These are phyloP conservation scores for Periophthalmus magnuspinnatus DNA, from an alignment of 2,797 vertebrate genomes.

Conservation along the genomic window DNA sequence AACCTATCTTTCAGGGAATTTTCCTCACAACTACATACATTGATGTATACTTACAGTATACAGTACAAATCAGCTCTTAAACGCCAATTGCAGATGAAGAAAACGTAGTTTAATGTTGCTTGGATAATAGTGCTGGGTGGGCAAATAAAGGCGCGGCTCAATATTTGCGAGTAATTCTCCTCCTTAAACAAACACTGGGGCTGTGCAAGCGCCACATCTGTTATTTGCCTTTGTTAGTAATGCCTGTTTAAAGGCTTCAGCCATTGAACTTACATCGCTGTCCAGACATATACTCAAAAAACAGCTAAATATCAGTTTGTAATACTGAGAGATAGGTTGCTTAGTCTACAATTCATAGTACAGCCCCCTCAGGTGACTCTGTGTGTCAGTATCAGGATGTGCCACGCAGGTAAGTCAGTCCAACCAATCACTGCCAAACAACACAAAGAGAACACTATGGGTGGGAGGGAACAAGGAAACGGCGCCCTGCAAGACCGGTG, in stretches of 20 bases:
- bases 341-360: constrained; percentile 32
- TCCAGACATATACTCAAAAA: not conserved
- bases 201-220: constrained; percentile 49
- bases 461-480: constrained; percentile 75
- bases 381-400: constrained; percentile 78
- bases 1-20: not conserved
- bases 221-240: constrained; percentile 57
- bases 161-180: constrained; percentile 76
- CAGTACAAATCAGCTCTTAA: not conserved
- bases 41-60: not conserved
- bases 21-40: not conserved
- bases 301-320: not conserved
- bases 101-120: constrained; percentile 48
- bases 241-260: constrained; percentile 47
- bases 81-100: constrained; percentile 18
- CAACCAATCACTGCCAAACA: constrained; percentile 70
- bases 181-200: constrained; percentile 77
- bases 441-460: constrained; percentile 66
- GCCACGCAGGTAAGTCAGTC: constrained; percentile 71
- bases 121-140: constrained; percentile 58
- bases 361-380: constrained; percentile 63
- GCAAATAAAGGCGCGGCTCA: constrained; percentile 79
- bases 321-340: constrained; percentile 15
- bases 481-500: constrained; percentile 74
- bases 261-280: constrained; percentile 31